These are phyloP conservation scores for Eupithecia inturbata DNA, from an alignment of 2,888 invertebrate genomes.

Conservation along the genomic window DNA sequence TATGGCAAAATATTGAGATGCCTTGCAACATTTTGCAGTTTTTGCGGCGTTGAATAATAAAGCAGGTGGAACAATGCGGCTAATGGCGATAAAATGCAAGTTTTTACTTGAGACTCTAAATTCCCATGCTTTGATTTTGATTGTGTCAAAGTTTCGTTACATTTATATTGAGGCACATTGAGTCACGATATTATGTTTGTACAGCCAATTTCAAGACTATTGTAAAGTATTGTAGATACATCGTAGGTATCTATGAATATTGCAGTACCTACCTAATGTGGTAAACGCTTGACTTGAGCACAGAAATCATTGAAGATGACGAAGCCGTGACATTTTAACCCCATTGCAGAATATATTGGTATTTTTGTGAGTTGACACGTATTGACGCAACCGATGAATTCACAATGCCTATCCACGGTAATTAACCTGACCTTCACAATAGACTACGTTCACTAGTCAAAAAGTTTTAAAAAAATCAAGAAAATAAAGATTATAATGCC, in stretches of 20 bases:
- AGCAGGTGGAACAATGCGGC: slow-evolving; percentile 5
- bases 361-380: background rate
- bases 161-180: background rate
- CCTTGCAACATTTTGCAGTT: slow-evolving; percentile 28
- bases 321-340: slow-evolving; percentile 27
- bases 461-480: background rate
- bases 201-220: background rate
- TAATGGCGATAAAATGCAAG: background rate
- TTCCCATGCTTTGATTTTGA: background rate
- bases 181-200: background rate
- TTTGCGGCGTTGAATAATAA: slow-evolving; percentile 15
- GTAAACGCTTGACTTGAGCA: slow-evolving; percentile 11
- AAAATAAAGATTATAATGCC: background rate
- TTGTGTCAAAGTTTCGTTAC: background rate
- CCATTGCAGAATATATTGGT: slow-evolving; percentile 18
- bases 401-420: background rate
- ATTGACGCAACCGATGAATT: background rate
- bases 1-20: slow-evolving; percentile 32
- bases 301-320: slow-evolving; percentile 13
- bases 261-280: background rate
- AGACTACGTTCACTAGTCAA: background rate
- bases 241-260: background rate
- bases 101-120: background rate
- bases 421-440: background rate
- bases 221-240: background rate